Conservation (phyloP, 2,797 vertebrate genomes). For the Coccyzus lansbergi region DNA sequence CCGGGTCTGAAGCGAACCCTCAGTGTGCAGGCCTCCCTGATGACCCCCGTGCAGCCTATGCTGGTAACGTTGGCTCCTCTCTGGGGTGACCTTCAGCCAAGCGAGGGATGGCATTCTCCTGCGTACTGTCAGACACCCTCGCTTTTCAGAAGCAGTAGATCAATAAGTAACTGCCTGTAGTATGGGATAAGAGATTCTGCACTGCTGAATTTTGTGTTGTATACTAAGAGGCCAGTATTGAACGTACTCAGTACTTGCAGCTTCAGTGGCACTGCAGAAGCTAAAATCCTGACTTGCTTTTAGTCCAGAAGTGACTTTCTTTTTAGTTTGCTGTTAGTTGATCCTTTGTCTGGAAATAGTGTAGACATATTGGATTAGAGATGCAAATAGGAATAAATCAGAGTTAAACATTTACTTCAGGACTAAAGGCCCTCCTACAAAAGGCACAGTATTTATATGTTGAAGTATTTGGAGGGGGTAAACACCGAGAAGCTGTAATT, state of each 20-base stretch:
- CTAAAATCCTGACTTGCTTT: background rate
- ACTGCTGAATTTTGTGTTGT: background rate
- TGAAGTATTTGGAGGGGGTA: background rate
- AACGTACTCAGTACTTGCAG: fast-evolving
- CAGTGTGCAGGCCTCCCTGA: constrained; percentile 90
- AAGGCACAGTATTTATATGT: background rate
- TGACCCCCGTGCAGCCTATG: constrained; percentile 99
- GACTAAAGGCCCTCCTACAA: background rate
- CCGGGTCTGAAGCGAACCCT: constrained; percentile 86
- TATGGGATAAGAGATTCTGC: background rate
- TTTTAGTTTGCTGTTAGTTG: background rate
- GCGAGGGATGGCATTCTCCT: background rate
- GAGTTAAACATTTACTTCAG: background rate
- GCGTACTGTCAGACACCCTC: background rate
- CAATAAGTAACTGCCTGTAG: no score
- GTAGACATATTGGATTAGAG: background rate
- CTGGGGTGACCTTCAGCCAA: background rate
- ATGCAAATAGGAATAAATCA: background rate
- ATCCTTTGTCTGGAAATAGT: background rate
- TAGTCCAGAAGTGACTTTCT: background rate
- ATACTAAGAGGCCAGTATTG: background rate
- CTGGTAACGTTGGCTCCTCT: constrained; percentile 79
- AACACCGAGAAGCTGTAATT: background rate
- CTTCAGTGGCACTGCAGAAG: background rate
- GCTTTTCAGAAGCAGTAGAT: background rate